Evolutionary conservation across 1,140 invertebrate genomes (phyloP), one percentile per base, ranked within the genome.

Genomic region (Lethrus apterus): DNA sequence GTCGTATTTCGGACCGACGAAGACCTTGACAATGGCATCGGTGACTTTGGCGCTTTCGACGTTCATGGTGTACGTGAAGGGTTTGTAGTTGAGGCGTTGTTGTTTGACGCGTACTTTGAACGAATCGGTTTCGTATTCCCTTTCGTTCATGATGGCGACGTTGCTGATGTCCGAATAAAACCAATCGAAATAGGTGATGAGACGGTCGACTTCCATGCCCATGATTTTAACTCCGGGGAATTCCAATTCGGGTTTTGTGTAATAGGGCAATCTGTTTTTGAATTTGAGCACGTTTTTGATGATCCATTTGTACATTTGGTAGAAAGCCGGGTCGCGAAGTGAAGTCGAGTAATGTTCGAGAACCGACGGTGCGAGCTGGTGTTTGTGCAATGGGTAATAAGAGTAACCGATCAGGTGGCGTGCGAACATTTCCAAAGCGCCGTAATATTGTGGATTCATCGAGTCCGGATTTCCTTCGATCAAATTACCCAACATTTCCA

Each of bases 141-240:
- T 32, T 20, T 61, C 42, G 29, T 66, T 58, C 0, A 69, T 60
- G 19, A 65, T 67, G n/a, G 86, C 50, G 40, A 76, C 77, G 53
- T 84, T 81, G 56, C 72, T 79, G 19, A 84, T 74, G 47, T 83
- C 76, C 11, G 81, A 54, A 55, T 83, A 77, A 51, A 76, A 79
- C 19, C 81, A 68, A 33, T 86, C 81, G 65, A 85, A 84, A 62
- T 77, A 86, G 14, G 84, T 86, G 5, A 29, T 69, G 7, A 88
- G 63, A 40, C 78, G 74, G 61, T 80, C 79, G 2, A 82, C 70
- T 2, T 65, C 57, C 3, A 85, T 69, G 23, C 72, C 73, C 44
- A 79, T 73, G 44, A 87, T 72, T 51, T 75, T 75, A 11, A 86
- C 70, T 72, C 57, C 64, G 2, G 76, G 72, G 62, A 74, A 80